Percentiles rank a stretch among this genome's conserved stretches.
Evolutionary conservation across 2,888 invertebrate genomes (phyloP).

Genomic region (Pristionchus entomophagus): DNA sequence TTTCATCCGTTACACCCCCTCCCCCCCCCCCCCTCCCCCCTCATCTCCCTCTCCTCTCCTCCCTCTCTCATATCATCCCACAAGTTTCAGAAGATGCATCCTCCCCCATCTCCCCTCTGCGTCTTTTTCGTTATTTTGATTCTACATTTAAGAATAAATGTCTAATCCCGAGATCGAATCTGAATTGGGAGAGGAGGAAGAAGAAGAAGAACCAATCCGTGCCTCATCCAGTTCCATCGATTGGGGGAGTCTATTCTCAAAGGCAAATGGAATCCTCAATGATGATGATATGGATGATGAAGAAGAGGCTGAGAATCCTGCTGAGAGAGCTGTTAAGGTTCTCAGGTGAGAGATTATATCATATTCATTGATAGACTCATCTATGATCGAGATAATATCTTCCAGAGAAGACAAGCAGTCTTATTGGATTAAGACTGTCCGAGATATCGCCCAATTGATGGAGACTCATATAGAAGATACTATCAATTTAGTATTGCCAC

Average conservation of each 20-base stretch:
- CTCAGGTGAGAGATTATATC: conserved; percentile 15
- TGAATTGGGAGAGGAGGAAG: conserved; percentile 38
- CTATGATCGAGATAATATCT: neutral
- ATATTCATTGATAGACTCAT: neutral
- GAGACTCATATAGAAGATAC: conserved; percentile 38
- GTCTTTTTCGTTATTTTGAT: neutral
- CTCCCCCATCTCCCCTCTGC: conserved; percentile 9
- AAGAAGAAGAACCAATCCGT: conserved; percentile 18
- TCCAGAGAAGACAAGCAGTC: conserved; percentile 35
- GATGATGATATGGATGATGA: conserved; percentile 40
- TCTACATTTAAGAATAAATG: conserved; percentile 14
- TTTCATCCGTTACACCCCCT: conserved; percentile 3
- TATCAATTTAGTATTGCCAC: conserved; percentile 4
- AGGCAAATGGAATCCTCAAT: conserved; percentile 13
- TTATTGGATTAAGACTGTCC: conserved; percentile 41
- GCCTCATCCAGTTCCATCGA: neutral
- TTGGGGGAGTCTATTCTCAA: conserved; percentile 41
- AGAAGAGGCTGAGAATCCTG: neutral
- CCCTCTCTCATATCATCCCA: conserved; percentile 4
- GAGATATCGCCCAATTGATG: conserved; percentile 28
- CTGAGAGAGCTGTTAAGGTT: neutral
- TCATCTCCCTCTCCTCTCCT: neutral
- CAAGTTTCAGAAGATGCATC: conserved; percentile 9
- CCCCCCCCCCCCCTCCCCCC: neutral
- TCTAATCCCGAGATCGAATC: conserved; percentile 29